Evolutionary conservation across 92 coral and sea anemone genomes (phyloP).

Genomic region (Zoanthus sansibaricus): DNA sequence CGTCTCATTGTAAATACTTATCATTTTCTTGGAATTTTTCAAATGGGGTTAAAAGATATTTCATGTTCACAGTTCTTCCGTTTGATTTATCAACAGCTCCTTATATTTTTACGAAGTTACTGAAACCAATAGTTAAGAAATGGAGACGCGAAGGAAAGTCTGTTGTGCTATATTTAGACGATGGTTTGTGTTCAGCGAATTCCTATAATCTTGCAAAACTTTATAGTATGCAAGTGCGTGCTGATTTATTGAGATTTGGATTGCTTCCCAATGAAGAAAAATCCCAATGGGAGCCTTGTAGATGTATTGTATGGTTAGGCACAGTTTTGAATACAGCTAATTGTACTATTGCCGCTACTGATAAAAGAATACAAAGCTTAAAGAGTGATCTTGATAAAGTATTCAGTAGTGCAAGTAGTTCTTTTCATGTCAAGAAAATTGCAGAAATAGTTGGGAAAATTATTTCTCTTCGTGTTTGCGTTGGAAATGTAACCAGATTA

Average conservation of each 20-base stretch:
- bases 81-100: conserved; percentile 47
- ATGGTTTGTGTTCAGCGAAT: conserved; percentile 47
- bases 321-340: conserved; percentile 55
- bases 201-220: conserved; percentile 33
- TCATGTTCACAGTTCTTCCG: conserved; percentile 34
- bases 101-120: conserved; percentile 52
- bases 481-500: conserved; percentile 61
- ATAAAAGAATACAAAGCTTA: conserved; percentile 43
- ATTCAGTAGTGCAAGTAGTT: not conserved
- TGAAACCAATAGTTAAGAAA: conserved; percentile 53
- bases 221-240: conserved; percentile 52
- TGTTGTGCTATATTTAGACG: conserved; percentile 52
- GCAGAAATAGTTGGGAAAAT: conserved; percentile 54
- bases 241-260: conserved; percentile 65
- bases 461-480: conserved; percentile 55
- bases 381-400: conserved; percentile 29
- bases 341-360: conserved; percentile 49
- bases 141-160: conserved; percentile 57
- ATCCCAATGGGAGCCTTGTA: conserved; percentile 65
- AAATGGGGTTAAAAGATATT: conserved; percentile 21
- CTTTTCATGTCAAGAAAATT: conserved; percentile 41
- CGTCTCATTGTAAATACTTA: not conserved
- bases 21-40: conserved; percentile 39
- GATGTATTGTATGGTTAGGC: conserved; percentile 53
- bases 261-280: conserved; percentile 66